phyloP scores from a whole-genome alignment of 2,113 vertebrate genomes.

The Strix aluco region DNA sequence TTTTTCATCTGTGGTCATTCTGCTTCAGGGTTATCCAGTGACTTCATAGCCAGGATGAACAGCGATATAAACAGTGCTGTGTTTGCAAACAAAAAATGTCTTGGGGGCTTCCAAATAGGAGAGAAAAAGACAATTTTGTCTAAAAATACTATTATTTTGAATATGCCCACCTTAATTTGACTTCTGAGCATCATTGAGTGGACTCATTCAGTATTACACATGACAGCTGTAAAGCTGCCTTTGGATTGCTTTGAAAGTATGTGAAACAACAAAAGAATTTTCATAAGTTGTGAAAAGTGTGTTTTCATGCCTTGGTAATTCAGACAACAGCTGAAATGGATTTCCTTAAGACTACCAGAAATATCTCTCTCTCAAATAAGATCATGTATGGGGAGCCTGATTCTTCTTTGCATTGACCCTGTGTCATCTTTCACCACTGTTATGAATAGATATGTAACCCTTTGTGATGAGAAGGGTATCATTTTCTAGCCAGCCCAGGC shows the following conservation, averaged over 20 bases:
- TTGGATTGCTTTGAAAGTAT: background rate
- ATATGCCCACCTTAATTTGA: background rate
- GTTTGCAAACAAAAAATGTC: background rate
- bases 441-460: background rate
- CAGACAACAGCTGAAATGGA: conserved; percentile 7
- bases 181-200: rapidly evolving
- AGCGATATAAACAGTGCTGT: background rate
- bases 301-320: background rate
- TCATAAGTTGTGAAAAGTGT: background rate
- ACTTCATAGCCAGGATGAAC: background rate
- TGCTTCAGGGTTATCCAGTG: background rate
- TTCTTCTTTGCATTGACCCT: background rate
- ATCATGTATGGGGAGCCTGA: background rate
- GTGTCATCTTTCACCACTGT: background rate
- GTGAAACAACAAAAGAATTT: background rate
- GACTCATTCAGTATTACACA: background rate
- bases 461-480: background rate
- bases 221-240: background rate
- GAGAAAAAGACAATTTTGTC: background rate
- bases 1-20: background rate
- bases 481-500: background rate
- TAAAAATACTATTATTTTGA: background rate
- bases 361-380: background rate
- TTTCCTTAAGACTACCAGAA: background rate
- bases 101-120: background rate